Base-by-base conservation (phyloP, 2,888 invertebrate species). In the Acanthacorydalis orientalis region DNA sequence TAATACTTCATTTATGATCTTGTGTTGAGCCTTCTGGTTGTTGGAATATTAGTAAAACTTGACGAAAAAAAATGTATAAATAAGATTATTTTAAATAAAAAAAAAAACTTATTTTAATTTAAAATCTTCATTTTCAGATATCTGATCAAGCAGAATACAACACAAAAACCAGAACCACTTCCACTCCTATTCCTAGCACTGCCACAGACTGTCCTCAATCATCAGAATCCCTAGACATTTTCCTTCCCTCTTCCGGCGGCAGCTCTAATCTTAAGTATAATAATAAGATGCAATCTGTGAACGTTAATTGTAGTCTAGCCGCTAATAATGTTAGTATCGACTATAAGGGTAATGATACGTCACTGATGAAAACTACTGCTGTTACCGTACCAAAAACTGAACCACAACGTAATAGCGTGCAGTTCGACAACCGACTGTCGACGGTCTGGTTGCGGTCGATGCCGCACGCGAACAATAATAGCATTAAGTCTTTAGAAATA, bases 201-300 rank as follows among this genome's bases (percentile, higher is more conserved):
- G 50, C 47, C 51, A 39, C 40, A 31, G 14, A 35, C 47, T 38
- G 47, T 43, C 32, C 46, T 43, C 47, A 44, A 40, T 44, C 33
- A 49, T 52, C 51, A 51, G 54, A 46, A 48, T 43, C 44, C 38
- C 14, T 23, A 23, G 23, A 23, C 23, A 50, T 48, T 44, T 49
- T 49, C 40, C 47, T 67, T 69, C 62, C 64, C 64, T 67, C 68
- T 68, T 67, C 68, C 67, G 69, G 68, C 70, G 74, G 72, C 74
- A 75, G 74, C 74, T 75, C 73, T 71, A 73, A 73, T 74, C 72
- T 75, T 73, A 72, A 56, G 52, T 52, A 51, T 53, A 55, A 54
- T 70, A 70, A 71, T 70, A 73, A 73, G 72, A 76, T 77, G 77
- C 76, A 76, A 77, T 76, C 77, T 77, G 77, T 77, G 77, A 78